Percentiles rank a stretch among this genome's conserved stretches.
phyloP scores from a whole-genome alignment of 1,140 invertebrate species.

The Heliconius himera region DNA sequence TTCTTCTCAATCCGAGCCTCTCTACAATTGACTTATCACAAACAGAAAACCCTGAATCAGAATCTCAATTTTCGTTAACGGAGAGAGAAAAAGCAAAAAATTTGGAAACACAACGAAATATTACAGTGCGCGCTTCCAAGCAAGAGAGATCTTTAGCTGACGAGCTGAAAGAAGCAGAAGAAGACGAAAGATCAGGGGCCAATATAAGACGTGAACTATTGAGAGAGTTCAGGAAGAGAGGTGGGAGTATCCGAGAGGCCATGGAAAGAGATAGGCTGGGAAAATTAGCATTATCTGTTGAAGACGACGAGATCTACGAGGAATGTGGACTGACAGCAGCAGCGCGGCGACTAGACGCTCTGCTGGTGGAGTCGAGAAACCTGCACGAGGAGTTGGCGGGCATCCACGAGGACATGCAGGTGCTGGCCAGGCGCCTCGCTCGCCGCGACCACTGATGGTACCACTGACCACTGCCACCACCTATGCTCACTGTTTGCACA shows the following conservation, averaged over 20 bases:
- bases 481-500: constrained; percentile 29
- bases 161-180: constrained; percentile 71
- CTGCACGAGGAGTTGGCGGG: constrained; percentile 74
- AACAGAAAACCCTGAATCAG: constrained; percentile 34
- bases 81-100: constrained; percentile 8
- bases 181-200: constrained; percentile 56
- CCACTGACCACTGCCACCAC: constrained; percentile 55
- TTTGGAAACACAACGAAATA: not conserved
- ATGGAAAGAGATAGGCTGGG: constrained; percentile 72
- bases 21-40: constrained; percentile 40
- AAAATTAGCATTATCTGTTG: constrained; percentile 73
- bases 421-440: constrained; percentile 72
- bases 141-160: constrained; percentile 66
- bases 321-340: constrained; percentile 62
- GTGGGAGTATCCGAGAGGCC: constrained; percentile 54
- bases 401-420: constrained; percentile 79
- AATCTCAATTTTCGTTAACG: constrained; percentile 32
- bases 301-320: constrained; percentile 69
- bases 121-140: constrained; percentile 36
- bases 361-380: constrained; percentile 74
- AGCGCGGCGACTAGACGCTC: constrained; percentile 66
- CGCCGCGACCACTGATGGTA: constrained; percentile 72
- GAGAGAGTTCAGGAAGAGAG: constrained; percentile 54
- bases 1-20: constrained; percentile 54
- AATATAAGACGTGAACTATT: constrained; percentile 54